These are phyloP conservation scores for Tineola bisselliella DNA, from an alignment of 2,888 invertebrate species.

Conservation along the genomic window DNA sequence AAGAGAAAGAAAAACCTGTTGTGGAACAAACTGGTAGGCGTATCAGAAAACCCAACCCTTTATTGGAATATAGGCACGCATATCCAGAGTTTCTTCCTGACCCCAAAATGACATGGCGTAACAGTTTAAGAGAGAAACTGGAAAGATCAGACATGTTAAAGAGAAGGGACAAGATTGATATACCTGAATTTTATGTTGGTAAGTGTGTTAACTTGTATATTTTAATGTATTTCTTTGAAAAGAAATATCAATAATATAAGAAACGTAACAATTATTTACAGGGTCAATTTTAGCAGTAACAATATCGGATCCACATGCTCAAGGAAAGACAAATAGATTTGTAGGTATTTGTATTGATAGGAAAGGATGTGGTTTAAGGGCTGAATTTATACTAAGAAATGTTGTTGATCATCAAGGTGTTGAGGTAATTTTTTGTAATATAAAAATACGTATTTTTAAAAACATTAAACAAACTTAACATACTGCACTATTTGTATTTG, in stretches of 20 bases:
- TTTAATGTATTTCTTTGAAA: neutral
- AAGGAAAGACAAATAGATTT: conserved; percentile 83
- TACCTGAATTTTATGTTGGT: conserved; percentile 99
- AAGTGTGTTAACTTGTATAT: conserved; percentile 28
- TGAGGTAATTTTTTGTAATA: conserved; percentile 46
- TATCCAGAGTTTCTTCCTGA: conserved; percentile 95
- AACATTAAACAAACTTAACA: no score
- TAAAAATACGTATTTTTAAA: no score
- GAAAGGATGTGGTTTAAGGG: conserved; percentile 81
- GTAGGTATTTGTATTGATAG: conserved; percentile 95
- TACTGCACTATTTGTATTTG: no score
- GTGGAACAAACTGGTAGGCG: conserved; percentile 21
- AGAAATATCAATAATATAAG: no score
- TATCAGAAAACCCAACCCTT: conserved; percentile 27
- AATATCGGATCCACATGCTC: conserved; percentile 84
- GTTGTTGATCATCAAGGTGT: conserved; percentile 88
- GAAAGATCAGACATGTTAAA: conserved; percentile 94
- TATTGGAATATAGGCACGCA: conserved; percentile 71
- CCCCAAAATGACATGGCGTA: conserved; percentile 80
- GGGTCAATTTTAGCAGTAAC: conserved; percentile 90
- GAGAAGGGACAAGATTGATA: conserved; percentile 80
- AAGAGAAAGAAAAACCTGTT: conserved; percentile 19
- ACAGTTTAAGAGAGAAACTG: conserved; percentile 83
- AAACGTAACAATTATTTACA: conserved; percentile 36
- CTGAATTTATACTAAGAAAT: conserved; percentile 90